phyloP scores from a whole-genome alignment of 2,888 invertebrate species.

The Noctua pronuba region DNA sequence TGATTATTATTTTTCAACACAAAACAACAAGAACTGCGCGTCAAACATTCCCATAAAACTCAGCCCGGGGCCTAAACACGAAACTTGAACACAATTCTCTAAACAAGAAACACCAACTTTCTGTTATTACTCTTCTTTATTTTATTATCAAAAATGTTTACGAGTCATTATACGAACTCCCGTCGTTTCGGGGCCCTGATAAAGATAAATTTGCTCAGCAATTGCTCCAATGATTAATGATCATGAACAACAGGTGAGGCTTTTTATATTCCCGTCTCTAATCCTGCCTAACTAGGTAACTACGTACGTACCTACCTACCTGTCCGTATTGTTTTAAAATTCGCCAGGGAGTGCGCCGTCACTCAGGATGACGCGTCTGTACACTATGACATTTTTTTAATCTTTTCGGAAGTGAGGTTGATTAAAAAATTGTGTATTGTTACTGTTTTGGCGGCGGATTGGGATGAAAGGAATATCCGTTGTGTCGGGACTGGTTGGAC shows the following conservation, averaged over 20 bases:
- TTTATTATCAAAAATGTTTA: constrained; percentile 70
- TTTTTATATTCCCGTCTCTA: constrained; percentile 63
- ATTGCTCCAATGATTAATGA: constrained; percentile 77
- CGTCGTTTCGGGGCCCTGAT: constrained; percentile 71
- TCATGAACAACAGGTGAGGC: constrained; percentile 66
- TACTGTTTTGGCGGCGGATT: constrained; percentile 42
- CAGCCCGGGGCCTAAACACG: constrained; percentile 44
- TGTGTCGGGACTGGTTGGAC: constrained; percentile 3
- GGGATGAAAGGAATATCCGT: constrained; percentile 50
- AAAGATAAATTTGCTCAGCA: constrained; percentile 77
- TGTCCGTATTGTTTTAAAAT: constrained; percentile 65
- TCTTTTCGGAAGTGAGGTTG: constrained; percentile 51
- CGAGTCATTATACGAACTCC: constrained; percentile 69
- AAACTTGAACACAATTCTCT: constrained; percentile 61
- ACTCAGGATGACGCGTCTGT: constrained; percentile 43
- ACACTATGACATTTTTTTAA: constrained; percentile 55
- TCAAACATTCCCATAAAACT: constrained; percentile 50
- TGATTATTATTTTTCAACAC: constrained; percentile 56
- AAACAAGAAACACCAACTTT: constrained; percentile 64
- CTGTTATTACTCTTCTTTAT: constrained; percentile 66
- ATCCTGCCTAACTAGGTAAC: constrained; percentile 58
- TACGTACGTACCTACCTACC: constrained; percentile 47
- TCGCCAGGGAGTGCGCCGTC: constrained; percentile 55
- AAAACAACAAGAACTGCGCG: constrained; percentile 37
- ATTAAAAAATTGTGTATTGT: constrained; percentile 61